These are phyloP conservation scores for Xanthorhoe spadicearia DNA, from an alignment of 2,888 invertebrate genomes.

Conservation along the genomic window DNA sequence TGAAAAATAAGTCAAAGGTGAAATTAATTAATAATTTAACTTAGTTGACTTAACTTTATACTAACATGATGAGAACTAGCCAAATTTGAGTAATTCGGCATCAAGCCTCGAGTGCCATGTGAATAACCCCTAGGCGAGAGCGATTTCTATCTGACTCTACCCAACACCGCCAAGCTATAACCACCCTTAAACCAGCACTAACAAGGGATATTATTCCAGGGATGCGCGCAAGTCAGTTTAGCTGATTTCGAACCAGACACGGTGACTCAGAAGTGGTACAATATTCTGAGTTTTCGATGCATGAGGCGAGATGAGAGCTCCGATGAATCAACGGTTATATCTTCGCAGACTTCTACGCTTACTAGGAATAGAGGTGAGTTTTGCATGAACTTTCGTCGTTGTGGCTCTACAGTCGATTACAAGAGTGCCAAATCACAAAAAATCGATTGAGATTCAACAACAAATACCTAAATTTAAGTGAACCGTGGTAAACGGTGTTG, in stretches of 20 bases:
- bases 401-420: too few relatives aligned
- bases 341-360: constrained; percentile 97
- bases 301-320: constrained; percentile 94
- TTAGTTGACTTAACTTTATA: too few relatives aligned
- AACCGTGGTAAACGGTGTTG: too few relatives aligned
- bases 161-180: not conserved
- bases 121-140: constrained; percentile 75
- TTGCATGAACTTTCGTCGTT: too few relatives aligned
- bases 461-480: too few relatives aligned
- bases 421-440: too few relatives aligned
- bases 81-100: constrained; percentile 82
- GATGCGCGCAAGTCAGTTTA: constrained; percentile 97
- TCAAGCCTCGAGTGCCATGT: constrained; percentile 79
- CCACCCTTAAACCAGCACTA: not conserved
- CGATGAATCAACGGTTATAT: constrained; percentile 98
- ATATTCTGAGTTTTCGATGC: constrained; percentile 89
- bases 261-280: constrained; percentile 96
- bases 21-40: too few relatives aligned
- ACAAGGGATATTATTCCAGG: constrained; percentile 83
- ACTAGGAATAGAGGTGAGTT: constrained; percentile 92
- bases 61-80: constrained; percentile 79
- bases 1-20: too few relatives aligned
- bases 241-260: constrained; percentile 96
- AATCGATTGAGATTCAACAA: too few relatives aligned
- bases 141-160: constrained; percentile 68